phyloP scores from a whole-genome alignment of 2,797 vertebrate genomes.

The Cyclopterus lumpus region DNA sequence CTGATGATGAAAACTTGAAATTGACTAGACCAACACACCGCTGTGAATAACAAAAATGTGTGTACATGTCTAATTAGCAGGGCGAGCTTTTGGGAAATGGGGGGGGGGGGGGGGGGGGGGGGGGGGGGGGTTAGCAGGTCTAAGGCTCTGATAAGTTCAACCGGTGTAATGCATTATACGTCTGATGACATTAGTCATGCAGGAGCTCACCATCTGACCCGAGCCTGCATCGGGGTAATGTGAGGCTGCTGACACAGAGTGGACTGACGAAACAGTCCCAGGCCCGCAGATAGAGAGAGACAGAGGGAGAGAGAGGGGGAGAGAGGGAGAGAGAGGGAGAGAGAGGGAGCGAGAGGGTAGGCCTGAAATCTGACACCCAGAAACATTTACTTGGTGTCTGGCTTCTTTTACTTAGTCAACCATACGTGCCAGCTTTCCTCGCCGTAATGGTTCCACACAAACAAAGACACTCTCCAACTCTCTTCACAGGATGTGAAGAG shows the following conservation, averaged over 20 bases:
- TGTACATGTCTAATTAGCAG: slow-evolving; percentile 59
- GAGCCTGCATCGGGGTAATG: slow-evolving; percentile 73
- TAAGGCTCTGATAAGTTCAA: slow-evolving; percentile 79
- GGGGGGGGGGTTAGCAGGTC: slow-evolving; percentile 35
- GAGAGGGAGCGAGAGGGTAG: slow-evolving; percentile 39
- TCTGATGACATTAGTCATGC: slow-evolving; percentile 82
- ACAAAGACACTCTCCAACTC: slow-evolving; percentile 70
- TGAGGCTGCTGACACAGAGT: slow-evolving; percentile 75
- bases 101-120: neutral
- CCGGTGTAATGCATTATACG: slow-evolving; percentile 77
- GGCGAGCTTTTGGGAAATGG: neutral
- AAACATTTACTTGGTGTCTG: slow-evolving; percentile 81
- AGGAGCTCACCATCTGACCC: slow-evolving; percentile 78
- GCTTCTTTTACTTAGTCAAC: slow-evolving; percentile 81
- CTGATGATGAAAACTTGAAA: neutral
- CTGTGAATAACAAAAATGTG: slow-evolving; percentile 43
- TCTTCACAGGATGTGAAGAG: slow-evolving; percentile 74
- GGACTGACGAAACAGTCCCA: slow-evolving; percentile 72
- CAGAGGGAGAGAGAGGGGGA: slow-evolving; percentile 13
- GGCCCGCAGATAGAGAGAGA: slow-evolving; percentile 52
- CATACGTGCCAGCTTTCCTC: slow-evolving; percentile 77
- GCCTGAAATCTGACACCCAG: slow-evolving; percentile 82
- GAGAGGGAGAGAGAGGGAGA: slow-evolving; percentile 42
- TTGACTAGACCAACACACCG: slow-evolving; percentile 7
- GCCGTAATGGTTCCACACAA: slow-evolving; percentile 76